These are phyloP conservation scores for Doryteuthis pealeii DNA, from an alignment of 1,140 invertebrate genomes.

Conservation along the genomic window DNA sequence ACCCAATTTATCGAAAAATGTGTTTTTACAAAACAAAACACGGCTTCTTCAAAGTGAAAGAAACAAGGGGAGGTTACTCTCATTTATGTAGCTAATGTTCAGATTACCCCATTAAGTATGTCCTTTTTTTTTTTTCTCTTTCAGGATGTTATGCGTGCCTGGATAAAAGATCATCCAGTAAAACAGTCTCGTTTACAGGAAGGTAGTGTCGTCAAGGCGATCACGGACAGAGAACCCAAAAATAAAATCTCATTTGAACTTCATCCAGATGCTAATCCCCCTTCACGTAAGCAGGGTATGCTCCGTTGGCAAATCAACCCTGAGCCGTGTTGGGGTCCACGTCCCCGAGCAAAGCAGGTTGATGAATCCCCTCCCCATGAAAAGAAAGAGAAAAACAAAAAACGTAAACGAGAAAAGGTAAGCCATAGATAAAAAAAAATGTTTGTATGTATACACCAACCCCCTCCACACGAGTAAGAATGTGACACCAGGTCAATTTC, in stretches of 20 bases:
- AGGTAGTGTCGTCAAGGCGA: constrained; percentile 38
- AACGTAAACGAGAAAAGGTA: constrained; percentile 33
- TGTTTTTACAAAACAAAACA: too few relatives aligned
- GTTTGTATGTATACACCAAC: too few relatives aligned
- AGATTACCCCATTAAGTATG: too few relatives aligned
- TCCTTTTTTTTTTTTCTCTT: constrained; percentile 17
- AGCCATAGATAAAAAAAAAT: constrained; percentile 24
- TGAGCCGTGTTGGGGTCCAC: constrained; percentile 84
- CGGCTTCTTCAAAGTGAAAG: too few relatives aligned
- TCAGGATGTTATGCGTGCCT: constrained; percentile 78
- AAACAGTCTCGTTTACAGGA: constrained; percentile 34
- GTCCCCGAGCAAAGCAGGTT: constrained; percentile 63
- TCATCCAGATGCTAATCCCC: constrained; percentile 77
- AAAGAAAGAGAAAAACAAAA: constrained; percentile 33
- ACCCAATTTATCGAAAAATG: too few relatives aligned
- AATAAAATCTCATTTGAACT: constrained; percentile 67
- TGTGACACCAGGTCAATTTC: too few relatives aligned
- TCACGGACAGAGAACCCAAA: constrained; percentile 40
- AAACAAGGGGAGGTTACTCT: too few relatives aligned
- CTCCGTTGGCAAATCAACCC: constrained; percentile 87
- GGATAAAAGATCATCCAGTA: constrained; percentile 72
- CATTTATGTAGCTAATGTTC: too few relatives aligned
- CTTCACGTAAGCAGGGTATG: constrained; percentile 72
- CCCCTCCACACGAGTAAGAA: too few relatives aligned
- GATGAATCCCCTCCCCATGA: constrained; percentile 26